Evolutionary conservation across 2,113 vertebrate genomes (phyloP).

Genomic region (Albula glossodonta): DNA sequence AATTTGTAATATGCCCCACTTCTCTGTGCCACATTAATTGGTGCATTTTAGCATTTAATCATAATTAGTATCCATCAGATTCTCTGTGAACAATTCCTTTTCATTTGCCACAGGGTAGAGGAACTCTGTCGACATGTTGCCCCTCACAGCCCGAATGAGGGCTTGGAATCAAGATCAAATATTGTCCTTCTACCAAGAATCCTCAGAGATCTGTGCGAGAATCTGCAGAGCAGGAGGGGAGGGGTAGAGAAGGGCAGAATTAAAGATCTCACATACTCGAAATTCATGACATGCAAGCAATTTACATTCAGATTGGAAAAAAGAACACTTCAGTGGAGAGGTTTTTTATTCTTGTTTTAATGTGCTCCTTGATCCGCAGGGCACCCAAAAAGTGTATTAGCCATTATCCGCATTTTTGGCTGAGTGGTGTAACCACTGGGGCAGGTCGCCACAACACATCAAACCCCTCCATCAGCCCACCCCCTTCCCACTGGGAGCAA

Average conservation of each 20-base stretch:
- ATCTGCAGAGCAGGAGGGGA: not conserved
- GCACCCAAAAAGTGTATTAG: not conserved
- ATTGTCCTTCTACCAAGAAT: not conserved
- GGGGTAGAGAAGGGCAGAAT: not conserved
- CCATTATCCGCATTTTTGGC: not conserved
- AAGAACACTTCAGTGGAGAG: not conserved
- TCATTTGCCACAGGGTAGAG: not conserved
- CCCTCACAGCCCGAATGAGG: not conserved
- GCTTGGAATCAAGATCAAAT: not conserved
- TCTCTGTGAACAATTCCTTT: not conserved
- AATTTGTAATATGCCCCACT: not conserved
- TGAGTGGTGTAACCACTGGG: not conserved
- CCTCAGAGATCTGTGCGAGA: not conserved
- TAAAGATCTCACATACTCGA: not conserved
- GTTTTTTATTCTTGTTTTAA: not conserved
- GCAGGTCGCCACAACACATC: not conserved
- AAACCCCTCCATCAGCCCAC: no score
- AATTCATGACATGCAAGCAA: not conserved
- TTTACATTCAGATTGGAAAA: not conserved
- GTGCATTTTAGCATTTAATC: not conserved
- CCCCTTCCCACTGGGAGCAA: not conserved
- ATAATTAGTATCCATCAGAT: not conserved
- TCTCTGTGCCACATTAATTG: not conserved
- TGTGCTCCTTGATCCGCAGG: not conserved
- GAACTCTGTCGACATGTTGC: not conserved